A percentile compares a stretch with the other conserved stretches of the same genome.
Evolutionary conservation across 2,888 invertebrate genomes (phyloP).

Genomic region (Noctua pronuba): DNA sequence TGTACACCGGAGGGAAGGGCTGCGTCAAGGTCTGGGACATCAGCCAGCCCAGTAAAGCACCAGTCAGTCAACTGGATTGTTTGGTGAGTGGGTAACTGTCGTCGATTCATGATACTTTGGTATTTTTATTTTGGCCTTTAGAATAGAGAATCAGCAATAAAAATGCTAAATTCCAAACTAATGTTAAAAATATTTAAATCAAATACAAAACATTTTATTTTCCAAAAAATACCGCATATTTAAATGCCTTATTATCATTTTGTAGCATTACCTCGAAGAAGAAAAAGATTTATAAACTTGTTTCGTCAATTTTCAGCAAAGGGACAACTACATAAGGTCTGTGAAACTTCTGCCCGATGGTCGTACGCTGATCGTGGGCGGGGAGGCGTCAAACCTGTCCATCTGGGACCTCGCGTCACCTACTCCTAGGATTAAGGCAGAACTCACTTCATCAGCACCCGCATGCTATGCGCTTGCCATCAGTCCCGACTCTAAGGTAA

Average conservation of each 20-base stretch:
- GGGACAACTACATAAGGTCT: conserved; percentile 98
- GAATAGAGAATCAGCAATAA: conserved; percentile 1
- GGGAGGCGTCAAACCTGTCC: conserved; percentile 98
- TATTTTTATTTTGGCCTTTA: conserved; percentile 55
- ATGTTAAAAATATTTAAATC: conserved; percentile 34
- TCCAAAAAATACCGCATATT: background rate
- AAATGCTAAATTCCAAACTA: conserved; percentile 48
- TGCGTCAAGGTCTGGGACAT: conserved; percentile 99
- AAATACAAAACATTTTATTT: conserved; percentile 21
- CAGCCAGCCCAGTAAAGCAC: conserved; percentile 96
- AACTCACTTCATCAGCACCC: conserved; percentile 97
- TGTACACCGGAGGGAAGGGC: conserved; percentile 99
- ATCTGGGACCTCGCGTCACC: conserved; percentile 98
- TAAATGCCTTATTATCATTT: conserved; percentile 21
- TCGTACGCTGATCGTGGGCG: conserved; percentile 97
- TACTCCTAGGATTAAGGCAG: conserved; percentile 97
- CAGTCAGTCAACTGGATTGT: conserved; percentile 97
- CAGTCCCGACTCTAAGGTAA: conserved; percentile 97
- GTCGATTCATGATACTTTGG: conserved; percentile 68
- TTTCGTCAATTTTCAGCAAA: conserved; percentile 90
- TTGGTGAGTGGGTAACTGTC: conserved; percentile 93
- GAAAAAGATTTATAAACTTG: conserved; percentile 28
- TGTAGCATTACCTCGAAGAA: conserved; percentile 12
- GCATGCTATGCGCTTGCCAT: conserved; percentile 99
- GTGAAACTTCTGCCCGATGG: conserved; percentile 98